phyloP scores from a whole-genome alignment of 2,888 invertebrate species.

The Mimachlamys varia region DNA sequence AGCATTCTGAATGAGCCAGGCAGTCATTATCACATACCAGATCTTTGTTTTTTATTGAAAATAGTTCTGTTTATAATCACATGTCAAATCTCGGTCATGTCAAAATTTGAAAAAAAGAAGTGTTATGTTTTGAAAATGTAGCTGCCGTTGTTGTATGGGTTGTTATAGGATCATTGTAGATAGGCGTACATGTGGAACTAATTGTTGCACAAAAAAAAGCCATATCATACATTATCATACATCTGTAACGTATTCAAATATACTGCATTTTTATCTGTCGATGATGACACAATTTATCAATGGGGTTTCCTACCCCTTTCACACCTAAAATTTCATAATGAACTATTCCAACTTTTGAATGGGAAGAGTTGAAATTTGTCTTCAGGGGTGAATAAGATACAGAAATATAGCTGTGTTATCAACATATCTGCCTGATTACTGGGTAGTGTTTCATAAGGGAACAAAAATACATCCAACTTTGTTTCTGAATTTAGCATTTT shows the following conservation, averaged over 20 bases:
- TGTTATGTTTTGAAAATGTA: neutral
- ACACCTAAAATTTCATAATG: too few species aligned
- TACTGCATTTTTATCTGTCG: neutral
- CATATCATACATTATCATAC: neutral
- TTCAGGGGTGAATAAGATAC: too few species aligned
- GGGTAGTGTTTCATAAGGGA: too few species aligned
- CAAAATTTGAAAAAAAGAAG: slow-evolving; percentile 5
- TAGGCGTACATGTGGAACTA: neutral
- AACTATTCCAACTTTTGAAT: too few species aligned
- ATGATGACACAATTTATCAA: neutral
- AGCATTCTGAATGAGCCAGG: neutral
- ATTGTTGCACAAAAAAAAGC: neutral
- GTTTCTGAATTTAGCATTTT: too few species aligned
- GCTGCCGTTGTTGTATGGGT: neutral
- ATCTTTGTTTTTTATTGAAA: neutral
- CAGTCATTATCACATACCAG: neutral
- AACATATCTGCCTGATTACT: too few species aligned
- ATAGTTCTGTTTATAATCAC: neutral
- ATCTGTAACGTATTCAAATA: neutral
- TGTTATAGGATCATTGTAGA: neutral
- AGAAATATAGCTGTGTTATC: too few species aligned
- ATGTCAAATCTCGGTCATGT: slow-evolving; percentile 27
- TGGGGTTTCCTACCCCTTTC: too few species aligned
- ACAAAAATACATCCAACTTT: too few species aligned
- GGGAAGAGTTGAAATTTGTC: too few species aligned